Conservation (phyloP, 2,888 invertebrate genomes). For the Orthonychiurus folsomi region DNA sequence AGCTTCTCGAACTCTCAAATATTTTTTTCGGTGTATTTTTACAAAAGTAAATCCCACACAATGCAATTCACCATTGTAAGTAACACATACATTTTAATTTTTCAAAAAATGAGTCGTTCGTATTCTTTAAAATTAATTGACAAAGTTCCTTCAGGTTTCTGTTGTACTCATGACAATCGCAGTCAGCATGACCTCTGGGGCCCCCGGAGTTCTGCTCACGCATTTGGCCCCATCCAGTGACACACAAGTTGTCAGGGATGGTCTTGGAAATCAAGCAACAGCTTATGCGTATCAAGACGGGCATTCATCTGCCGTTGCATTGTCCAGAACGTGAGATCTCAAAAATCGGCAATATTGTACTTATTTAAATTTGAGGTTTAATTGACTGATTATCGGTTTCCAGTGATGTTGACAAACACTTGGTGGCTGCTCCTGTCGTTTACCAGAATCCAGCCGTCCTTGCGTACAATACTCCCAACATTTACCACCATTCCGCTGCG, state of each 20-base stretch:
- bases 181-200: background rate
- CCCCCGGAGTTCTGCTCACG: background rate
- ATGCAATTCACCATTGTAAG: background rate
- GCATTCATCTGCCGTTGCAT: constrained; percentile 31
- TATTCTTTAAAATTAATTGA: no score
- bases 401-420: constrained; percentile 34
- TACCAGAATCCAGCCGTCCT: background rate
- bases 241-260: constrained; percentile 30
- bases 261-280: constrained; percentile 35
- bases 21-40: background rate
- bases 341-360: background rate
- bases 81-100: background rate
- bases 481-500: background rate
- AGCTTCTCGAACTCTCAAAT: background rate
- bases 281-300: constrained; percentile 36
- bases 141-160: no score
- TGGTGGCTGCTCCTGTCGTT: constrained; percentile 18
- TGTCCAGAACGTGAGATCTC: constrained; percentile 24
- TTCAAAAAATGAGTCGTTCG: no score
- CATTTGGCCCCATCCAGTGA: constrained; percentile 23
- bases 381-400: background rate
- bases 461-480: background rate
- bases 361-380: constrained; percentile 1
- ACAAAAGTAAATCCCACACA: background rate
- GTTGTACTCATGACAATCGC: no score